These are phyloP conservation scores for Caenorhabditis tropicalis DNA, from an alignment of 1,140 invertebrate species.

Conservation along the genomic window DNA sequence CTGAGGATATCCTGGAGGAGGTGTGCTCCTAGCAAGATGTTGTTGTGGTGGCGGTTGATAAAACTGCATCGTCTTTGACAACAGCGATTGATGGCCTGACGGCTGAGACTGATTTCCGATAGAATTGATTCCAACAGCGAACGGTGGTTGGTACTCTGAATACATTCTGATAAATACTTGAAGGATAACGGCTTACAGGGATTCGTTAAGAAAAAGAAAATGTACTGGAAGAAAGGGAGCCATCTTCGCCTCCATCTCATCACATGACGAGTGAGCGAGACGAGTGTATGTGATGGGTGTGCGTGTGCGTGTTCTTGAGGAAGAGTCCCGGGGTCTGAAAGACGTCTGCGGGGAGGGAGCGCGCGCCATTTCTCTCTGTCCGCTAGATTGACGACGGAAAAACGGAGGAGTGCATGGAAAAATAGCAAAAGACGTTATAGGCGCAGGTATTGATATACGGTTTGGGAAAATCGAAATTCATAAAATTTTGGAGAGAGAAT, in stretches of 20 bases:
- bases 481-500: neutral
- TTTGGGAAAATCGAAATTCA: neutral
- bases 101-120: neutral
- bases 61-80: conserved; percentile 9
- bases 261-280: conserved; percentile 42
- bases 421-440: neutral
- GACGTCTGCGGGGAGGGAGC: conserved; percentile 35
- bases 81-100: neutral
- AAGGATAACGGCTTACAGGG: neutral
- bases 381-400: conserved; percentile 9
- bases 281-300: conserved; percentile 44
- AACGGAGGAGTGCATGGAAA: conserved; percentile 19
- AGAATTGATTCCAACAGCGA: neutral
- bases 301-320: conserved; percentile 39
- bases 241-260: conserved; percentile 41
- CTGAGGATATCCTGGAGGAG: neutral
- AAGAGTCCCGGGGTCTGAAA: conserved; percentile 40
- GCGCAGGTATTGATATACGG: neutral
- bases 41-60: conserved; percentile 3
- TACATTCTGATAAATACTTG: neutral
- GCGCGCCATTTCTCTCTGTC: conserved; percentile 24
- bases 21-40: conserved; percentile 7
- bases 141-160: conserved; percentile 28
- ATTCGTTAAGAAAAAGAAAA: neutral
- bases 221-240: conserved; percentile 32